These are phyloP conservation scores for Notarius lentiginosus DNA, from an alignment of 2,113 vertebrate species.

Conservation along the genomic window DNA sequence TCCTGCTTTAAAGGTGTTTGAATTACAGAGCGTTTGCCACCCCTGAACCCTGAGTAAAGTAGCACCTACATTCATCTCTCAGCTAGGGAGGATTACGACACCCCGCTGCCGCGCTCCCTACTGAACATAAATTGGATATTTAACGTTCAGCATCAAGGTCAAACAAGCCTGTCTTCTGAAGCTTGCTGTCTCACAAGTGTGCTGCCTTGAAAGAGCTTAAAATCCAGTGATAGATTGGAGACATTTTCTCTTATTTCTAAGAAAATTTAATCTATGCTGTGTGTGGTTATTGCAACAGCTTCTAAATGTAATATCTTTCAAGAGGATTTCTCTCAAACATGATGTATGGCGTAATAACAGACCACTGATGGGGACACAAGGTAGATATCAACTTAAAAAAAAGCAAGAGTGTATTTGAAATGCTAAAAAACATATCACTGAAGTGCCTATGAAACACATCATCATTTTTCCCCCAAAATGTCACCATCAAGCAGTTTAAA, in stretches of 20 bases:
- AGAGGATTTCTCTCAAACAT: slow-evolving; percentile 27
- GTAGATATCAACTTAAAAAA: neutral
- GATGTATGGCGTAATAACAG: slow-evolving; percentile 20
- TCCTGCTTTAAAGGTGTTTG: slow-evolving; percentile 55
- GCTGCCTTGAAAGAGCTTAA: slow-evolving; percentile 35
- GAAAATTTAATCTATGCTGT: slow-evolving; percentile 36
- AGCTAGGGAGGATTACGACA: slow-evolving; percentile 56
- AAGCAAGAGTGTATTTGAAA: neutral
- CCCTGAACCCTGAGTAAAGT: slow-evolving; percentile 55
- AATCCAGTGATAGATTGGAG: slow-evolving; percentile 49
- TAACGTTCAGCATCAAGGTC: slow-evolving; percentile 62
- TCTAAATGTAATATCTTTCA: slow-evolving; percentile 36
- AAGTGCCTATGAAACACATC: neutral
- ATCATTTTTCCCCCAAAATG: neutral
- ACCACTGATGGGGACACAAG: slow-evolving; percentile 21
- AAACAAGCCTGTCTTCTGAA: slow-evolving; percentile 58
- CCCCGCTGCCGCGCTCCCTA: slow-evolving; percentile 53
- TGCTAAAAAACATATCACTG: neutral
- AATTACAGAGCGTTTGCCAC: slow-evolving; percentile 55
- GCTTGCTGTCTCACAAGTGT: slow-evolving; percentile 48
- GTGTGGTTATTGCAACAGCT: slow-evolving; percentile 31
- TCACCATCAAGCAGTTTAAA: slow-evolving; percentile 7
- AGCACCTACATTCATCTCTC: slow-evolving; percentile 56
- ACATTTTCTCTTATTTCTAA: slow-evolving; percentile 50
- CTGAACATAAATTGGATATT: slow-evolving; percentile 63